Percentiles rank a stretch among this genome's conserved stretches.
Evolutionary conservation across 2,797 vertebrate genomes (phyloP).

Genomic region (Crenichthys baileyi): DNA sequence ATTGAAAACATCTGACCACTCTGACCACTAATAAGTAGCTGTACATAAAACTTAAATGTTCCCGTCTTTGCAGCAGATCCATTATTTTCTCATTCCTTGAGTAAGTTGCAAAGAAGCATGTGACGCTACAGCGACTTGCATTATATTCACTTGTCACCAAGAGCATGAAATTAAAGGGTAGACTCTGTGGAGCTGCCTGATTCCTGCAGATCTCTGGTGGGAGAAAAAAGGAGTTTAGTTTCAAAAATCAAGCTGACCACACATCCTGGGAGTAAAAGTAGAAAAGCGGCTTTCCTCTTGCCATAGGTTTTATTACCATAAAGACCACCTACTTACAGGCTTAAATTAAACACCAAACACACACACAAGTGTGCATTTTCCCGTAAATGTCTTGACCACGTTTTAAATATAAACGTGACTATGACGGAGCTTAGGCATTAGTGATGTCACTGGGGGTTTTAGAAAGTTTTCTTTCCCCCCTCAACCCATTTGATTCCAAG

Average conservation of each 20-base stretch:
- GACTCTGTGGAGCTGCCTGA: conserved; percentile 63
- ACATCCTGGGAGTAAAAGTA: conserved; percentile 69
- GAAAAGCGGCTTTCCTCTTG: conserved; percentile 65
- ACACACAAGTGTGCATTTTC: conserved; percentile 63
- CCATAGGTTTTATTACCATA: conserved; percentile 66
- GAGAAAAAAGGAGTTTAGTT: conserved; percentile 57
- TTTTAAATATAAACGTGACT: conserved; percentile 75
- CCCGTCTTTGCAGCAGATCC: conserved; percentile 75
- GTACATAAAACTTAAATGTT: conserved; percentile 78
- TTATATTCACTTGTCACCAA: conserved; percentile 75
- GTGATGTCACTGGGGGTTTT: conserved; percentile 76
- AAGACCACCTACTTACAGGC: conserved; percentile 78
- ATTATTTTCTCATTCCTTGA: conserved; percentile 81
- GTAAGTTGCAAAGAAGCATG: conserved; percentile 77
- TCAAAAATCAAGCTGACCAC: conserved; percentile 71
- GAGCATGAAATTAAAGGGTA: conserved; percentile 76
- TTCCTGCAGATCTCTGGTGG: conserved; percentile 56
- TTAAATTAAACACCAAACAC: conserved; percentile 66
- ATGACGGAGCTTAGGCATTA: conserved; percentile 59
- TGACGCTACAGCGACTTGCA: conserved; percentile 69
- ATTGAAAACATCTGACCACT: conserved; percentile 84
- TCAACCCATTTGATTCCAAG: conserved; percentile 57
- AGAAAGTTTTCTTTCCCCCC: conserved; percentile 65
- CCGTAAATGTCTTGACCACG: conserved; percentile 65
- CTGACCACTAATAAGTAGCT: conserved; percentile 84